Base-by-base conservation (phyloP, 1,140 invertebrate species). In the Drosophila punjabiensis region DNA sequence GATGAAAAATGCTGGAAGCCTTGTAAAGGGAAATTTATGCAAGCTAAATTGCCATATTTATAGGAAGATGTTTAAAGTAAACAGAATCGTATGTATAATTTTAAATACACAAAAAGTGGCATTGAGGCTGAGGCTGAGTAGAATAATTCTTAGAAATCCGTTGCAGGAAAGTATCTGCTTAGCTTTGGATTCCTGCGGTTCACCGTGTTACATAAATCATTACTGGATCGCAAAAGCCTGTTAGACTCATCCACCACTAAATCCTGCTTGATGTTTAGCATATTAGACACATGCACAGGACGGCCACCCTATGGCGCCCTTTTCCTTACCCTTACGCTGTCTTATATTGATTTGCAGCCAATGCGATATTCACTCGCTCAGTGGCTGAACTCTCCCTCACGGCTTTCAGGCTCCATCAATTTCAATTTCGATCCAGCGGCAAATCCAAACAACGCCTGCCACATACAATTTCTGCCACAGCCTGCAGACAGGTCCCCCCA, bases 381-480 rank as follows among this genome's bases (percentile, higher is more conserved):
- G 65, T 65, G 48, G 74, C 62, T 60, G 67, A 60, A 59, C 50
- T 47, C 58, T 65, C 43, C 47, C 65, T 47, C 56, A 39, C 59
- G 67, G 58, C 64, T 66, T 79, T 78, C 79, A 74, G 82, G 79
- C 81, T 91, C 82, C 90, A 92, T 91, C 90, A 92, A 92, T 92
- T 92, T 92, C 90, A 92, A 92, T 92, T 92, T 92, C 83, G 78
- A 71, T 90, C 58, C 62, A 74, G 65, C 70, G 67, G 78, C 82
- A 91, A 89, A 91, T 82, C 87, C 83, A 92, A 92, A 90, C 87
- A 89, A 58, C 87, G 79, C 66, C 86, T 82, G 91, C 70, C 91
- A 82, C 81, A 81, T 84, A 90, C 83, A 91, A 92, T 91, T 92
- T 86, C 79, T 63, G 79, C 20, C 61, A 66, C 66, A 80, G 82